Conservation (phyloP, 2,113 vertebrate species). For the Montifringilla adamsi region DNA sequence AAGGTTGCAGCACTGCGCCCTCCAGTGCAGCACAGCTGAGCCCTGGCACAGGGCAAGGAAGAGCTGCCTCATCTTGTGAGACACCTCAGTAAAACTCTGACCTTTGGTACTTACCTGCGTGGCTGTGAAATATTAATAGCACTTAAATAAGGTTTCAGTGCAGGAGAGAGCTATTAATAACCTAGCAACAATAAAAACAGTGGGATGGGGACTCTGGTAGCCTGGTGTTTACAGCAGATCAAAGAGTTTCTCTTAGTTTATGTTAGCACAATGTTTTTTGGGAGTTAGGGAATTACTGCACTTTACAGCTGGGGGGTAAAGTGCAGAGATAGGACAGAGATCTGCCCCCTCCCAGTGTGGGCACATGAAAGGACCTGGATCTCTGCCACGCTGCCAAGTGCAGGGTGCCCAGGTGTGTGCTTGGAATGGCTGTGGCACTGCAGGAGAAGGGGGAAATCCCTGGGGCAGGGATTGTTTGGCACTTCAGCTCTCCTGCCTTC, state of each 20-base stretch:
- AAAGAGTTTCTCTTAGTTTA: background rate
- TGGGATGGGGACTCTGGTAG: rapidly evolving
- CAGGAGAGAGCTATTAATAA: background rate
- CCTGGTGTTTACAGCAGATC: background rate
- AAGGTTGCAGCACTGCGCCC: background rate
- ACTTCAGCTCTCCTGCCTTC: background rate
- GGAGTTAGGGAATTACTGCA: background rate
- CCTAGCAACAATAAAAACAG: background rate
- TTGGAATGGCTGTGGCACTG: background rate
- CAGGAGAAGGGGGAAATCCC: background rate
- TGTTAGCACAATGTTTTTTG: background rate
- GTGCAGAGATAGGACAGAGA: background rate
- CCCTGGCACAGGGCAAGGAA: background rate
- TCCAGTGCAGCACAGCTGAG: background rate
- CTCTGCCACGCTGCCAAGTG: rapidly evolving
- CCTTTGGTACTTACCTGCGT: background rate
- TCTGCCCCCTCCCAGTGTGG: background rate
- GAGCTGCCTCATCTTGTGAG: background rate
- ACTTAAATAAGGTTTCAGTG: background rate
- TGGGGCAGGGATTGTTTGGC: rapidly evolving
- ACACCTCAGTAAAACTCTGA: background rate
- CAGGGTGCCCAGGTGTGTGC: background rate
- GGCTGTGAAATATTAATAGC: background rate
- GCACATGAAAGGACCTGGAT: background rate
- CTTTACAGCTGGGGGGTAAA: background rate